Base-by-base conservation (phyloP, 1,140 invertebrate genomes). In the Aradophagus sp. region DNA sequence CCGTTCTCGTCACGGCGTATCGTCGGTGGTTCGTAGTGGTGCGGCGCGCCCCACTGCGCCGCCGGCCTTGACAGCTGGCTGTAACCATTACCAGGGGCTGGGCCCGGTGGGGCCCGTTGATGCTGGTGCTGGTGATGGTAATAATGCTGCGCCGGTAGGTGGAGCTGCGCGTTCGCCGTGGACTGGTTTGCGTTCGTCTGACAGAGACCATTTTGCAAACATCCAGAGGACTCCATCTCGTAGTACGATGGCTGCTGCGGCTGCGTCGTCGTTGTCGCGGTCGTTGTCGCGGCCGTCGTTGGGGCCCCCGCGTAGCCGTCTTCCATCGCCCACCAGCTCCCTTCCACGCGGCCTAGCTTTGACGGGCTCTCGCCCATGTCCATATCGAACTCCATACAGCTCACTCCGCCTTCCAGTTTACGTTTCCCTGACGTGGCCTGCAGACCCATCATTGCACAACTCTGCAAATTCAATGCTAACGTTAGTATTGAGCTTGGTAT, bases 1-100 rank as follows among this genome's bases (percentile, higher is more conserved):
- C 94, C 94, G 79, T 95, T 95, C 81, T 95, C 93, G 63, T 94
- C 94, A 73, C 92, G 90, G 35, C 93, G 90, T 81, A 95, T 95
- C 73, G 93, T 94, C 76, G 94, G 93, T 75, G 93, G 92, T 36
- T 88, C 87, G 75, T 88, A 88, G 58, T 85, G 80, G 56, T 83
- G 80, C 32, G 87, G 86, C 5, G 86, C 77, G 23, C 82, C 84
- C 83, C 87, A 87, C 56, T 87, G 84, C 7, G 86, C 52, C 86
- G 84, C 16, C 2, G 83, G 77, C 77, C 83, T 78, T 35, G 86
- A 86, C 11, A 82, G 66, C 15, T 84, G 80, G 20, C 73, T 81
- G 63, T 82, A 81, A 63, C 77, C 78, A 27, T 80, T 79, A 44
- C 20, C 66, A 56, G 31, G 75, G 65, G 58, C 16, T 11, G 12